These are phyloP conservation scores for Gallinago nigripennis DNA, from an alignment of 2,797 vertebrate species.

Conservation along the genomic window DNA sequence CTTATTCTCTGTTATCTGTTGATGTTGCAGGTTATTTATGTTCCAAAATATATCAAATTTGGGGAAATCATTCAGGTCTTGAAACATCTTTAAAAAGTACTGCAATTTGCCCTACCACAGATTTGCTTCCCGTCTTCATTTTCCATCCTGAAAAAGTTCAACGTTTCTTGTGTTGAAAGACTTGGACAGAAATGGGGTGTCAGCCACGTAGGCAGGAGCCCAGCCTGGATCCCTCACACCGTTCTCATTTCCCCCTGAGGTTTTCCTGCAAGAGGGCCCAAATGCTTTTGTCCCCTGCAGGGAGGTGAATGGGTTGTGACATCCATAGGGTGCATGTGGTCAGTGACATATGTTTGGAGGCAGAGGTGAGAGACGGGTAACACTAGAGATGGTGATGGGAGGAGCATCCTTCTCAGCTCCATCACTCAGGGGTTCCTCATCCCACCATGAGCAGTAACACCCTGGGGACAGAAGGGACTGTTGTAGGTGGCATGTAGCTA, in stretches of 20 bases:
- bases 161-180: neutral
- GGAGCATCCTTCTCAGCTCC: neutral
- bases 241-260: accelerated
- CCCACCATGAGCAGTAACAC: accelerated
- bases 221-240: accelerated
- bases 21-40: neutral
- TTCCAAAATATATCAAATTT: neutral
- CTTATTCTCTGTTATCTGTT: neutral
- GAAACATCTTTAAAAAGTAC: neutral
- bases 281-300: accelerated
- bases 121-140: neutral
- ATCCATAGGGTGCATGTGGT: accelerated
- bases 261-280: neutral
- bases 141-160: neutral
- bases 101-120: accelerated
- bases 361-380: neutral
- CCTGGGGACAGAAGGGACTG: neutral
- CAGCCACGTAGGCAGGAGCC: neutral
- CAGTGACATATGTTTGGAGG: accelerated
- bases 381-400: accelerated
- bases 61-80: neutral
- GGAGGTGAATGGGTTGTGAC: accelerated
- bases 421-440: accelerated
- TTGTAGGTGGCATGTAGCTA: neutral
- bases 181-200: neutral